These are phyloP conservation scores for Himalopsyche kuldschensis DNA, from an alignment of 2,888 invertebrate genomes.

Conservation along the genomic window DNA sequence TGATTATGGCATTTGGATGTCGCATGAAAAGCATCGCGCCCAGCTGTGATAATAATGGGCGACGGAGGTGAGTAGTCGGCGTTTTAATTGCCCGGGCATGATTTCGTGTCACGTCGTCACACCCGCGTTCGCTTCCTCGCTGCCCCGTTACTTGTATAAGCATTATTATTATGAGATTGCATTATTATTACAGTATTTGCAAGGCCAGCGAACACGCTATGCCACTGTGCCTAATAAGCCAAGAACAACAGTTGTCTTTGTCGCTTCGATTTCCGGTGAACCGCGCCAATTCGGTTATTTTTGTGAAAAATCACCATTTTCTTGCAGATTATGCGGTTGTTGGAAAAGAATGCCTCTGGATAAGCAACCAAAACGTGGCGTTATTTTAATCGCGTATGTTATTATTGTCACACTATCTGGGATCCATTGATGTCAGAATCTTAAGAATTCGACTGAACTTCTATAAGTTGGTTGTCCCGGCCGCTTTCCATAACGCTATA, in stretches of 20 bases:
- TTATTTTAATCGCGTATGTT: too few species aligned
- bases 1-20: not conserved
- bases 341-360: too few species aligned
- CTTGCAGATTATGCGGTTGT: not conserved
- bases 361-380: too few species aligned
- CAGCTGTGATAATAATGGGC: not conserved
- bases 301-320: not conserved
- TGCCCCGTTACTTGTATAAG: not conserved
- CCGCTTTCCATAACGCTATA: too few species aligned
- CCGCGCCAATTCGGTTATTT: not conserved
- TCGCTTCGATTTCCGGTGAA: not conserved
- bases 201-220: slow-evolving; percentile 1
- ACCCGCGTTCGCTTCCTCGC: not conserved
- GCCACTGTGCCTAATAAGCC: not conserved
- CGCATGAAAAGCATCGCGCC: not conserved
- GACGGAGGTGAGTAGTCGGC: not conserved
- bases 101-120: not conserved
- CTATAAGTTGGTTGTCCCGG: too few species aligned
- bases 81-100: not conserved
- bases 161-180: not conserved
- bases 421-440: too few species aligned
- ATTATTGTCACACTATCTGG: too few species aligned
- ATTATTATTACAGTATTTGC: not conserved
- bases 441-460: too few species aligned
- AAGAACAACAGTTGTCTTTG: not conserved